Percentiles rank a stretch among this genome's conserved stretches.
Evolutionary conservation across 1,140 invertebrate genomes (phyloP).

Genomic region (Drosophila subobscura): DNA sequence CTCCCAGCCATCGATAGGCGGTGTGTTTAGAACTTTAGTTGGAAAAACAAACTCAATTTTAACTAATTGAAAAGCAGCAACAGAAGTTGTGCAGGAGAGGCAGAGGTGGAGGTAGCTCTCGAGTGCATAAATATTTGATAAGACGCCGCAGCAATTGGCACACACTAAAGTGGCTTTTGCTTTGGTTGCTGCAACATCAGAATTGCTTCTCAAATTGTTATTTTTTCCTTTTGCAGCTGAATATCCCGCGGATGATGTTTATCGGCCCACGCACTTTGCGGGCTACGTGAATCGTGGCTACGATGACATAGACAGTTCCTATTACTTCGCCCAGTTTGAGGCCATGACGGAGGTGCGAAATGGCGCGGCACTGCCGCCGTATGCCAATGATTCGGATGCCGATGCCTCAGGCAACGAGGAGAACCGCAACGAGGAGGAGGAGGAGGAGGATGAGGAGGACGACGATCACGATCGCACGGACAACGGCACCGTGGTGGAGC

Average conservation of each 20-base stretch:
- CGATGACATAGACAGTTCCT: slow-evolving; percentile 76
- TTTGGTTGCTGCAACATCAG: no score
- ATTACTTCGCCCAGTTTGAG: slow-evolving; percentile 71
- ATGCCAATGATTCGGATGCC: slow-evolving; percentile 21
- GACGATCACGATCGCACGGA: slow-evolving; percentile 45
- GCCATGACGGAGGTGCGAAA: slow-evolving; percentile 46
- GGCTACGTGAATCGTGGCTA: slow-evolving; percentile 73
- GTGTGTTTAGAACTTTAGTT: slow-evolving; percentile 1
- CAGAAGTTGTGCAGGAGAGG: neutral
- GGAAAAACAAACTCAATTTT: slow-evolving; percentile 46
- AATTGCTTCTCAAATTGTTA: no score
- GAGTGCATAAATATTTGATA: neutral
- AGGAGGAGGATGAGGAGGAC: slow-evolving; percentile 16
- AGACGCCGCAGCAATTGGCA: slow-evolving; percentile 20
- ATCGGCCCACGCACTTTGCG: slow-evolving; percentile 50
- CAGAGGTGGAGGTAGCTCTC: slow-evolving; percentile 2
- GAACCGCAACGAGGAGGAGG: slow-evolving; percentile 18
- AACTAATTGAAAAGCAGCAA: slow-evolving; percentile 48
- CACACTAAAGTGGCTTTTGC: slow-evolving; percentile 1
- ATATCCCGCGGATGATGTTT: slow-evolving; percentile 58
- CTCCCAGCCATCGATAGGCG: neutral
- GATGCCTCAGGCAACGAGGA: slow-evolving; percentile 6
- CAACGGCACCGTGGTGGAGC: slow-evolving; percentile 25
- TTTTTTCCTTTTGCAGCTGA: slow-evolving; percentile 40
- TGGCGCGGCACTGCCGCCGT: slow-evolving; percentile 47